Conservation (phyloP, 2,888 invertebrate genomes). For the Eupithecia tripunctaria region DNA sequence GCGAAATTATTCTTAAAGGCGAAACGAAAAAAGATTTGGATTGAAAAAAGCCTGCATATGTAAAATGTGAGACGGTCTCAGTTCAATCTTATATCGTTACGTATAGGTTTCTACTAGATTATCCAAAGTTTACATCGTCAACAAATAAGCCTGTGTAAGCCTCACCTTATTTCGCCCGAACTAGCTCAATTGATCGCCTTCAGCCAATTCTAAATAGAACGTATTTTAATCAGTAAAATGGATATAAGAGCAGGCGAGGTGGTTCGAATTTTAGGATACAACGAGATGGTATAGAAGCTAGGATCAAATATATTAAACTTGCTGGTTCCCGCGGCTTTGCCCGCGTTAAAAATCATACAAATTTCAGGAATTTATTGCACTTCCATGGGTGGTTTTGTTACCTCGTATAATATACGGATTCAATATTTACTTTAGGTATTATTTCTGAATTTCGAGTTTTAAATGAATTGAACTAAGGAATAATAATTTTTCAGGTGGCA, state of each 20-base stretch:
- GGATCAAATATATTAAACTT: too few species aligned
- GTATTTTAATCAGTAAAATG: constrained; percentile 32
- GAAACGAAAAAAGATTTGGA: background rate
- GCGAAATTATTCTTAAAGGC: background rate
- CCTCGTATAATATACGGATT: too few species aligned
- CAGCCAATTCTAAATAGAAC: background rate
- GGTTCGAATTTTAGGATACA: background rate
- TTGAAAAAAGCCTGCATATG: background rate
- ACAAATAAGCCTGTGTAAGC: constrained; percentile 4
- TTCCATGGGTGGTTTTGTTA: too few species aligned
- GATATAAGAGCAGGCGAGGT: background rate
- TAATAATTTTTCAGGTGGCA: too few species aligned
- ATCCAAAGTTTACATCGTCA: constrained; percentile 1
- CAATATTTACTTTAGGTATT: too few species aligned
- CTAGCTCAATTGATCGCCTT: constrained; percentile 2
- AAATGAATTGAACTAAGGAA: too few species aligned
- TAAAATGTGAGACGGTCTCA: background rate
- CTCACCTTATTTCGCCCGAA: background rate
- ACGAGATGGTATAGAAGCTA: background rate
- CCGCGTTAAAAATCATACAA: too few species aligned
- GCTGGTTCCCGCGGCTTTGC: too few species aligned
- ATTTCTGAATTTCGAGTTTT: too few species aligned
- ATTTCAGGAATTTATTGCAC: too few species aligned
- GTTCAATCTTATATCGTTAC: background rate
- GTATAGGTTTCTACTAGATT: background rate